Evolutionary conservation across 1,140 invertebrate species (phyloP).

Genomic region (Drosophila seguyi): DNA sequence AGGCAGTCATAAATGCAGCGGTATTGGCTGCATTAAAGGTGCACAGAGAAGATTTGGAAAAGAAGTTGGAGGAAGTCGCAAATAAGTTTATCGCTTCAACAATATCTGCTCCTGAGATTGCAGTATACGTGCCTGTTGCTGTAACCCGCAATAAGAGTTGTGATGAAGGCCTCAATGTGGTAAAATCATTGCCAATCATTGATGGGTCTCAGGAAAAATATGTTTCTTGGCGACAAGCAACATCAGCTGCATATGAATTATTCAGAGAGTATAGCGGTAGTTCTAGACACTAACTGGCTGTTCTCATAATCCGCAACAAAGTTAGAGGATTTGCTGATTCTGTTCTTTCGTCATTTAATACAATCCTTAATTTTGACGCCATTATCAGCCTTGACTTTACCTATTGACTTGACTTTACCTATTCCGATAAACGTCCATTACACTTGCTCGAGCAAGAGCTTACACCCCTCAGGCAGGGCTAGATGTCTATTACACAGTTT

Average conservation of each 20-base stretch:
- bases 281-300: slow-evolving; percentile 32
- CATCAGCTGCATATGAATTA: slow-evolving; percentile 18
- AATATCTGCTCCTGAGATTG: slow-evolving; percentile 1
- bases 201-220: slow-evolving; percentile 28
- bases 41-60: too few species aligned
- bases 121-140: slow-evolving; percentile 2
- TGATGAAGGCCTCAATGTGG: slow-evolving; percentile 6
- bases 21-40: too few species aligned
- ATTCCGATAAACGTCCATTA: too few species aligned
- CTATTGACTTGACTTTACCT: neutral
- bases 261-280: slow-evolving; percentile 25
- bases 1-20: too few species aligned
- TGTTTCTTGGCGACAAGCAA: slow-evolving; percentile 45
- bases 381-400: neutral
- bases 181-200: slow-evolving; percentile 16
- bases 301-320: slow-evolving; percentile 43
- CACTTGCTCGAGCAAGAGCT: too few species aligned
- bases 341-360: slow-evolving; percentile 37
- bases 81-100: too few species aligned
- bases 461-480: too few species aligned
- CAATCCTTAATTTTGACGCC: slow-evolving; percentile 37
- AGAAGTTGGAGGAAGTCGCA: too few species aligned
- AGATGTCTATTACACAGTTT: too few species aligned
- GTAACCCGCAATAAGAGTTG: slow-evolving; percentile 3
- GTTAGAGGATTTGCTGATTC: slow-evolving; percentile 37